These are phyloP conservation scores for Eonycteris spelaea DNA, from an alignment of 2,113 vertebrate species.

Conservation along the genomic window DNA sequence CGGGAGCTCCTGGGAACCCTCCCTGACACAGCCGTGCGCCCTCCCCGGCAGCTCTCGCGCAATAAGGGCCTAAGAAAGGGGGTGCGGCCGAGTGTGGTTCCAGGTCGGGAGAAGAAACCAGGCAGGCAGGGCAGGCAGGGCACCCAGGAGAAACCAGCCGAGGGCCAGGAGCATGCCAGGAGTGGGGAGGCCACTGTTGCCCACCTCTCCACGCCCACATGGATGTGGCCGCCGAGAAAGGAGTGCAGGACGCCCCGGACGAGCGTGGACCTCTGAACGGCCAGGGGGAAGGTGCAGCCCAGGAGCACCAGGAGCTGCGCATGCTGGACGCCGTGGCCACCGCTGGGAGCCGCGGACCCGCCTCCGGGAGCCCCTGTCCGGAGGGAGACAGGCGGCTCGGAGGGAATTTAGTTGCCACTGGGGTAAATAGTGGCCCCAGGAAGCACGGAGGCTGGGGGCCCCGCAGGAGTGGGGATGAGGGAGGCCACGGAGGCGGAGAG, in stretches of 20 bases:
- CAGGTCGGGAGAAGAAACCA: too few species aligned
- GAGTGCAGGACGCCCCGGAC: constrained; percentile 90
- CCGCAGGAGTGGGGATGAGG: not conserved
- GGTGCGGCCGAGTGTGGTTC: constrained; percentile 81
- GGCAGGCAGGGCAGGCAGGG: not conserved
- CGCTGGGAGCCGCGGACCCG: not conserved
- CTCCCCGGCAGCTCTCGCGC: constrained; percentile 36
- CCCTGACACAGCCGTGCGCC: constrained; percentile 76
- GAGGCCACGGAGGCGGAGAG: not conserved
- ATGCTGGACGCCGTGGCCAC: not conserved
- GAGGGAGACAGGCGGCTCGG: not conserved
- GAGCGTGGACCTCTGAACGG: constrained; percentile 92
- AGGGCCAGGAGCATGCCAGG: not conserved
- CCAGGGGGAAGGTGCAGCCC: constrained; percentile 90
- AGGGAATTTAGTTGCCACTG: not conserved
- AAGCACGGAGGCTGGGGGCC: not conserved
- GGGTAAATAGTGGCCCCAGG: not conserved
- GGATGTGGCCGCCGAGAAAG: constrained; percentile 84
- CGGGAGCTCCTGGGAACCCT: not conserved
- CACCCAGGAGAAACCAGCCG: not conserved
- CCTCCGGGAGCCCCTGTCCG: not conserved
- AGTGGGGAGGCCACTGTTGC: not conserved
- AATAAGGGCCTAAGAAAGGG: not conserved
- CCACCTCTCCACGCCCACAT: constrained; percentile 88
- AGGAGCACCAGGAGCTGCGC: constrained; percentile 91